A percentile compares a stretch with the other conserved stretches of the same genome.
Conservation (phyloP, 1,140 invertebrate species). For the Ips typographus region DNA sequence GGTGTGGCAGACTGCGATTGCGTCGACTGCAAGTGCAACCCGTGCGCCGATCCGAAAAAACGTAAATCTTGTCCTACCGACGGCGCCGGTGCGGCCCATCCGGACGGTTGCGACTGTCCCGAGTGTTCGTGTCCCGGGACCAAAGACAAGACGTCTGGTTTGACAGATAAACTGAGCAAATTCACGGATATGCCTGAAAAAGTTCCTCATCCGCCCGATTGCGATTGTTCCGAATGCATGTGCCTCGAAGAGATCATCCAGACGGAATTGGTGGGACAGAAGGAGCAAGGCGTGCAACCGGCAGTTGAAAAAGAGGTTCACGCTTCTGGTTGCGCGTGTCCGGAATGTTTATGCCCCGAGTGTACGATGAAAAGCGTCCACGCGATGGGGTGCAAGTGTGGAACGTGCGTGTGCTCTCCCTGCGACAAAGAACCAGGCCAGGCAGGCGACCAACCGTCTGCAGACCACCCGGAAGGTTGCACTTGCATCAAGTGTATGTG, state of each 20-base stretch:
- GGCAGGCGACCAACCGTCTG: neutral
- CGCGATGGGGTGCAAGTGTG: conserved; percentile 15
- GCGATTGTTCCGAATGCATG: conserved; percentile 31
- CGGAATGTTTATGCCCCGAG: conserved; percentile 21
- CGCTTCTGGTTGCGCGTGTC: conserved; percentile 11
- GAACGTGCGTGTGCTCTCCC: conserved; percentile 24
- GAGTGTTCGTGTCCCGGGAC: conserved; percentile 2
- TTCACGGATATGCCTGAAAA: conserved; percentile 20
- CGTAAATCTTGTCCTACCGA: neutral
- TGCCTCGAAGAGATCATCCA: conserved; percentile 24
- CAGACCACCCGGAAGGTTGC: conserved; percentile 8
- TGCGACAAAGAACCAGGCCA: conserved; percentile 11
- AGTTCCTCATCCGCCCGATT: conserved; percentile 31
- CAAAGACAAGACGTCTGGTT: no score
- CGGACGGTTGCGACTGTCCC: conserved; percentile 12
- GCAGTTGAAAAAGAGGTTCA: neutral
- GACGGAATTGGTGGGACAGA: conserved; percentile 7
- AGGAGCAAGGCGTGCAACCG: conserved; percentile 1
- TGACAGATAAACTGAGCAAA: neutral
- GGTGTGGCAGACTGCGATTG: conserved; percentile 32
- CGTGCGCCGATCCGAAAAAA: conserved; percentile 36
- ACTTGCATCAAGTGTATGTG: conserved; percentile 20
- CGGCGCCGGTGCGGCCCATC: neutral
- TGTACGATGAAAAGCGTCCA: conserved; percentile 6
- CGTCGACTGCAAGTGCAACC: conserved; percentile 30